Evolutionary conservation across 2,888 invertebrate genomes (phyloP), one percentile per base, ranked within the genome.

Genomic region (Troides helena): DNA sequence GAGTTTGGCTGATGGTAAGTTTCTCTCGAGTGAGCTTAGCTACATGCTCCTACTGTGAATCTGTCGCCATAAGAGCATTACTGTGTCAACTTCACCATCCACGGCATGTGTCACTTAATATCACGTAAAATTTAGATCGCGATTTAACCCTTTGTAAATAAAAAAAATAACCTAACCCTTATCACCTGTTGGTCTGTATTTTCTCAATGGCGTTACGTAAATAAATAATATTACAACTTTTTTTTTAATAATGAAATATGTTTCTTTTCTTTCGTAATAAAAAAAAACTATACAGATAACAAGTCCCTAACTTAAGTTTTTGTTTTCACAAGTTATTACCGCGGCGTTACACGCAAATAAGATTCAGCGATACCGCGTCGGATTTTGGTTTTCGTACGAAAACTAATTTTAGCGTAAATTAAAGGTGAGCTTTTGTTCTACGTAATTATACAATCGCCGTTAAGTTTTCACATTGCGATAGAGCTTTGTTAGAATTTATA

Each of bases 401-500:
- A 64, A 36, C 53, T 30, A 53, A 53, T 63, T 63, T 63, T 63
- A 12, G 39, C 39, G 56, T 56, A n/a, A 64, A 46, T n/a, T 30
- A 6, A 56, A 64, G 36, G 36, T 64, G 14, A 64, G 14, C 56
- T 36, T 36, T 39, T 64, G 56, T 64, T 64, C 39, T n/a, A 21
- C 23, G 1, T 57, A 57, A 57, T 57, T 57, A 21, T 57, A 18
- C n/a, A 18, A 21, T 57, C 6, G 10, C 10, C 18, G n/a, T 57
- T 21, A 57, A 57, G 6, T 57, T 57, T 21, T 57, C 21, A 57
- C 18, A n/a, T 8, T 21, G 21, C 18, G 1, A 56, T 18, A 18
- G 56, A 18, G 56, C 21, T 21, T 57, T 21, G 12, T 21, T 21
- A 59, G 12, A 78, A 81, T 50, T 50, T 50, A 50, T 50, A 18